Base-by-base conservation (phyloP, 2,113 vertebrate genomes). In the Bucco capensis region DNA sequence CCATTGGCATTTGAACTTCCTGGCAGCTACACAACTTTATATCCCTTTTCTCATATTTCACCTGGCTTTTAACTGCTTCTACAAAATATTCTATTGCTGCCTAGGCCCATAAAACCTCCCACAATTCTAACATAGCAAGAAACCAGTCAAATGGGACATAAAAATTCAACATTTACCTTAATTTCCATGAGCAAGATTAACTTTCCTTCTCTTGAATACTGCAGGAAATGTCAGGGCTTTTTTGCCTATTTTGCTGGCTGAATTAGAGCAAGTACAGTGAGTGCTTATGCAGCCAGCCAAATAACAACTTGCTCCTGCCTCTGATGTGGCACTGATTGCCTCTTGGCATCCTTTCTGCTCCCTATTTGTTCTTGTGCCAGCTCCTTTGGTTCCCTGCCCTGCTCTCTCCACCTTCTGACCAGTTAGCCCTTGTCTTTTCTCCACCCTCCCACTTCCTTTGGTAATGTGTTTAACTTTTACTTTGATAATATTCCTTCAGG, bases 341-440 rank as follows among this genome's bases (percentile, higher is more conserved):
- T 69, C 79, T 69, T n/a, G 74, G 62, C 81, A 53, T 47, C n/a
- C 40, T 25, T 71, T 81, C 54, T 90, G 64, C 67, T 66, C 33
- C 69, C 3, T 2, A 49, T 56, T 56, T 0, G 0, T 53, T 75
- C 1, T 0, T 35, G n/a, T 0, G 0, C 25, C 3, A 4, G 44
- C 53, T 85, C 67, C n/a, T 77, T 84, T 31, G 12, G 37, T 86
- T 56, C 0, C 0, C 57, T 75, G 75, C 47, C 80, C 71, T 82
- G 57, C 37, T 50, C 56, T 57, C 56, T 69, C 56, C 66, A 57
- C 42, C 57, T 66, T 84, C 80, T 54, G 57, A 76, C 61, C 66
- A 72, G 44, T 40, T 38, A 81, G 69, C 60, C 17, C 40, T 56
- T 23, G 0, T 44, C 67, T 67, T 47, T 46, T 27, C 84, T 71